phyloP scores from a whole-genome alignment of 2,797 vertebrate genomes.

The Propithecus perrieri region DNA sequence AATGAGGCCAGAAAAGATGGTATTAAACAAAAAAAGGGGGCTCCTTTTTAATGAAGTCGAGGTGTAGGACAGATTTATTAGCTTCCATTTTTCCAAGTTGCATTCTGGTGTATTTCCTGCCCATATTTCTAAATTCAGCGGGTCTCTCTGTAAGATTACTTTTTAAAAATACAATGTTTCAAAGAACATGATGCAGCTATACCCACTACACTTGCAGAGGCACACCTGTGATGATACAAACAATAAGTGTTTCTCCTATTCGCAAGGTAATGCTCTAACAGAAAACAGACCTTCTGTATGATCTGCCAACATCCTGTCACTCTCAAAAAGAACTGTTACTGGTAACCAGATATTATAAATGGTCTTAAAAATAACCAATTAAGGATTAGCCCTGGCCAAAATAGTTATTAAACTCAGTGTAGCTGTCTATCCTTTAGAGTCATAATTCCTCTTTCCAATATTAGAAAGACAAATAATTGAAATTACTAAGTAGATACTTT shows the following conservation, averaged over 20 bases:
- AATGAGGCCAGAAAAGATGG: constrained; percentile 69
- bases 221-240: constrained; percentile 58
- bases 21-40: constrained; percentile 33
- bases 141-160: constrained; percentile 46
- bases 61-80: constrained; percentile 80
- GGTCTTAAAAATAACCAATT: constrained; percentile 30
- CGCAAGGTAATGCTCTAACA: neutral
- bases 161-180: constrained; percentile 25
- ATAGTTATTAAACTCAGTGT: neutral
- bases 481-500: neutral
- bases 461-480: neutral
- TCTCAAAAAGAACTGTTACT: neutral
- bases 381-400: neutral
- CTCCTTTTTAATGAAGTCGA: constrained; percentile 77
- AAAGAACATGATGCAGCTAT: constrained; percentile 27
- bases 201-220: constrained; percentile 5
- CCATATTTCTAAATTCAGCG: constrained; percentile 49
- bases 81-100: constrained; percentile 67
- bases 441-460: neutral
- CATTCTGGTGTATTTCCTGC: constrained; percentile 62
- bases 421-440: neutral
- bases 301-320: neutral
- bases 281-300: constrained; percentile 35
- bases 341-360: neutral
- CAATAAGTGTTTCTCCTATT: neutral